phyloP scores from a whole-genome alignment of 2,113 vertebrate species.

The Carassius gibelio region DNA sequence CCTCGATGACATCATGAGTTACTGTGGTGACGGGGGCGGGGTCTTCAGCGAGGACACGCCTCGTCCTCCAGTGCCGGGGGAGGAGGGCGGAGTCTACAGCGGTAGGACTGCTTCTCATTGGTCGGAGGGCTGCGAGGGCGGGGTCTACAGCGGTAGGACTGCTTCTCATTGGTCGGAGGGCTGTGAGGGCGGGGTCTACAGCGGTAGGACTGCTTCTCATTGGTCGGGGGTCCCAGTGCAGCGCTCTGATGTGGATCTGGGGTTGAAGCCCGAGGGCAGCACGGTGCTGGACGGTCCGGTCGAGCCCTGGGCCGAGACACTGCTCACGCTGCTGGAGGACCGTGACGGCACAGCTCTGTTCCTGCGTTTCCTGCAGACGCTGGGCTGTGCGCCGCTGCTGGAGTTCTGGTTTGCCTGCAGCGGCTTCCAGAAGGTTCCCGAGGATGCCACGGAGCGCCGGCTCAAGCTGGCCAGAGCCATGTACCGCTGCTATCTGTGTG shows the following conservation, averaged over 20 bases:
- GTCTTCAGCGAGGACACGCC: conserved; percentile 70
- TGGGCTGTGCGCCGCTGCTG: conserved; percentile 87
- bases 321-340: conserved; percentile 92
- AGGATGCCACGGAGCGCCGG: conserved; percentile 82
- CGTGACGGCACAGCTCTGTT: conserved; percentile 95
- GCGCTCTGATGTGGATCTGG: conserved; percentile 89
- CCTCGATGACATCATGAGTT: conserved; percentile 80
- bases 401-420: conserved; percentile 99
- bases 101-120: conserved; percentile 73
- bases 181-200: conserved; percentile 70
- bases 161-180: conserved; percentile 73
- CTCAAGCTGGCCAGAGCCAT: conserved; percentile 93
- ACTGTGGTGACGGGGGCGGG: conserved; percentile 77
- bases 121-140: conserved; percentile 64
- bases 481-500: conserved; percentile 94
- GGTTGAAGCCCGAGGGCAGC: conserved; percentile 94
- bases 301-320: conserved; percentile 92
- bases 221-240: conserved; percentile 86
- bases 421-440: conserved; percentile 89
- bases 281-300: conserved; percentile 90
- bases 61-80: conserved; percentile 92
- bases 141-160: conserved; percentile 72
- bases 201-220: conserved; percentile 69
- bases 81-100: conserved; percentile 77
- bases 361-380: conserved; percentile 88